phyloP scores from a whole-genome alignment of 2,113 vertebrate species.

The Epinephelus fuscoguttatus region DNA sequence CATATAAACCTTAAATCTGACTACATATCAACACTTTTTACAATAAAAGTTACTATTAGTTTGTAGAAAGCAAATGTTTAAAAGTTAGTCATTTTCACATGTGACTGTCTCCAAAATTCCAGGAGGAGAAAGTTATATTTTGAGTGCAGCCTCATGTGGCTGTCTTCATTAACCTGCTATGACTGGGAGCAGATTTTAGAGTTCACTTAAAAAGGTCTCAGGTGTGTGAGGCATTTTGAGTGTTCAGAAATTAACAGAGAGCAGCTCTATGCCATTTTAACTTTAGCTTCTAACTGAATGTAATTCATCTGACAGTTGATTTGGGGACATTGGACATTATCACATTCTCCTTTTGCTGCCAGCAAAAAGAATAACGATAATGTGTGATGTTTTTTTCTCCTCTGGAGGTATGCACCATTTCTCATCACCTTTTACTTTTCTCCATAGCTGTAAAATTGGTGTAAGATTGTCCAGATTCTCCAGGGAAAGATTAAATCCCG shows the following conservation, averaged over 20 bases:
- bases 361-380: slow-evolving; percentile 41
- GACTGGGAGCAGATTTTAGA: background rate
- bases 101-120: too few relatives aligned
- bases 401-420: background rate
- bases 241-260: slow-evolving; percentile 14
- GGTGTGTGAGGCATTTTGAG: slow-evolving; percentile 11
- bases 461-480: slow-evolving; percentile 6
- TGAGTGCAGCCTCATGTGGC: background rate
- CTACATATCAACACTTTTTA: too few relatives aligned
- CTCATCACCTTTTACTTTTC: background rate
- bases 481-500: background rate
- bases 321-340: slow-evolving; percentile 25
- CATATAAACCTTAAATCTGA: too few relatives aligned
- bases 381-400: background rate
- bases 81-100: too few relatives aligned
- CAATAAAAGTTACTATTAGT: too few relatives aligned
- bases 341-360: slow-evolving; percentile 40
- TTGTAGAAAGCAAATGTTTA: too few relatives aligned
- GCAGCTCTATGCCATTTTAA: slow-evolving; percentile 29
- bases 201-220: background rate
- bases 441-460: slow-evolving; percentile 1
- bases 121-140: too few relatives aligned
- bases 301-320: slow-evolving; percentile 19
- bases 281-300: slow-evolving; percentile 20
- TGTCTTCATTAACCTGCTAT: slow-evolving; percentile 22